Base-by-base conservation (phyloP, 2,888 invertebrate genomes). In the Agrochola lychnidis region DNA sequence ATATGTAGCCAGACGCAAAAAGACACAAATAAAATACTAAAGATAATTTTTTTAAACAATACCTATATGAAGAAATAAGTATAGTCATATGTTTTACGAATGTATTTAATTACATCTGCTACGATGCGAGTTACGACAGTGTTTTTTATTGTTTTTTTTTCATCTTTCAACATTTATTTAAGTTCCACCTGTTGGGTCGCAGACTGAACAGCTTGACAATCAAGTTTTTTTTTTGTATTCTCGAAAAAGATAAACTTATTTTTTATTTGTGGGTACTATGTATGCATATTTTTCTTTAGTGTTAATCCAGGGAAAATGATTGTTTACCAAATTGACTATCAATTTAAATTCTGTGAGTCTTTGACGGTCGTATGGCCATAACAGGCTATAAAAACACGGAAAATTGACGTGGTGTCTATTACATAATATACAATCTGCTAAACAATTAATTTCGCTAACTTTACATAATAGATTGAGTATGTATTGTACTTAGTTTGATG, bases 181-280 rank as follows among this genome's bases (percentile, higher is more conserved):
- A 45, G 56, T 42, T 42, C 48, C 76, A 79, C 81, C 81, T 79
- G 79, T 62, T 81, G 25, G 56, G n/a, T 6, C 22, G n/a, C 30
- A 10, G 42, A 42, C 42, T 57, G 67, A 56, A 62, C 79, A 81
- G 67, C 67, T 81, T 81, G 76, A 67, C 48, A 75, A 66, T 62
- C 56, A 12, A 14, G 45, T 51, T 73, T 64, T 61, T 62, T 36
- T 79, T 78, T 61, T 56, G 40, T 61, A 19, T 57, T 48, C 45
- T 64, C 66, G 9, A 48, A 56, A 66, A 30, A 66, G 5, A 53
- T 12, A 30, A 62, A 56, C 16, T 56, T 57, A 12, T n/a, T n/a
- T n/a, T 77, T 40, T 62, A 19, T 25, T 70, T 36, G 12, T 19
- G 3, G 10, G 6, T 76, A 40, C 36, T 59, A 51, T 14, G 53